Percentiles rank a stretch among this genome's conserved stretches.
Conservation (phyloP, 2,888 invertebrate species). For the Pheosia tremula region DNA sequence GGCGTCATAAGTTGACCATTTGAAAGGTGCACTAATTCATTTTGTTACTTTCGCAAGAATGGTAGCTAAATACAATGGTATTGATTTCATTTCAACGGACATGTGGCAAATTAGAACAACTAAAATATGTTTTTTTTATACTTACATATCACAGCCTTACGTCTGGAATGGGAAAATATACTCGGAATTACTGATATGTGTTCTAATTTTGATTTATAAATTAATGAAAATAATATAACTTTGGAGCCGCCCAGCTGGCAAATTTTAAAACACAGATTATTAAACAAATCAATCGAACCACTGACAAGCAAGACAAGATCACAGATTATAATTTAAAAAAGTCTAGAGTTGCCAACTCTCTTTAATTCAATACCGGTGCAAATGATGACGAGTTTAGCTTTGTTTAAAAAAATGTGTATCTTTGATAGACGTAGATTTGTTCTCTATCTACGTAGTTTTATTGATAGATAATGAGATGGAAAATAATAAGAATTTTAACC, state of each 20-base stretch:
- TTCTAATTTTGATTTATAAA: slow-evolving; percentile 37
- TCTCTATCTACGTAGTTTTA: too few relatives aligned
- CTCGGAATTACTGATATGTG: slow-evolving; percentile 10
- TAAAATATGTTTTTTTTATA: slow-evolving; percentile 16
- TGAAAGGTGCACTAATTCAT: slow-evolving; percentile 46
- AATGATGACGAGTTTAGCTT: too few relatives aligned
- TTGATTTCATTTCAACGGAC: slow-evolving; percentile 59
- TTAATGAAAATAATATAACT: slow-evolving; percentile 47
- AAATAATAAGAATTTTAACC: too few relatives aligned
- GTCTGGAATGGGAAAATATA: slow-evolving; percentile 19
- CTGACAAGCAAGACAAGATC: neutral
- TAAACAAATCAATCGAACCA: slow-evolving; percentile 5
- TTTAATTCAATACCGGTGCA: too few relatives aligned
- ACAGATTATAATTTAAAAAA: slow-evolving; percentile 21
- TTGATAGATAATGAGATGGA: too few relatives aligned
- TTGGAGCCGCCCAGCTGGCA: slow-evolving; percentile 80
- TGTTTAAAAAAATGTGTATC: too few relatives aligned
- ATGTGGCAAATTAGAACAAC: slow-evolving; percentile 30
- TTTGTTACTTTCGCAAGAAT: slow-evolving; percentile 55
- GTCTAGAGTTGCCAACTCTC: too few relatives aligned
- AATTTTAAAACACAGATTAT: slow-evolving; percentile 47
- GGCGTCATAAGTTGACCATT: slow-evolving; percentile 20
- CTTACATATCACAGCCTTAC: slow-evolving; percentile 36
- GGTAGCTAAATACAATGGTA: slow-evolving; percentile 42
- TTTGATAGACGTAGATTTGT: too few relatives aligned